Evolutionary conservation across 2,888 invertebrate species (phyloP).

Genomic region (Stenolophus ochropezus): DNA sequence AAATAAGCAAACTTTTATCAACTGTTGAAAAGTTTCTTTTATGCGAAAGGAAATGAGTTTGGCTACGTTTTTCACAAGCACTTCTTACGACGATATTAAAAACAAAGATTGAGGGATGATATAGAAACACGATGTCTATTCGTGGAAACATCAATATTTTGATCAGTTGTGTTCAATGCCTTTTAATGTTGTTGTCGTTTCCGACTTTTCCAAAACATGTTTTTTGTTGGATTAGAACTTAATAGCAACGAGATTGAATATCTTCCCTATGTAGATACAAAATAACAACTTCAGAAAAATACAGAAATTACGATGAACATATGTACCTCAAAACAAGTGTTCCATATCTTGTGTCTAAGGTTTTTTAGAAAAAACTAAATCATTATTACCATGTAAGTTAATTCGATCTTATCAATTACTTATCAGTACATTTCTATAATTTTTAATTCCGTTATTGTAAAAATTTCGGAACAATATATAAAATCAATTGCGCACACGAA

Average conservation of each 20-base stretch:
- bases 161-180: conserved; percentile 11
- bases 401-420: no score
- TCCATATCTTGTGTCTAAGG: neutral
- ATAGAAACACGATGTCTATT: conserved; percentile 18
- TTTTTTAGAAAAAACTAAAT: neutral
- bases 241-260: neutral
- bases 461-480: no score
- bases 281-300: neutral
- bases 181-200: conserved; percentile 7
- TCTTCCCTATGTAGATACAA: neutral
- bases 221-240: neutral
- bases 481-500: no score
- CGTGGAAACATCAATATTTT: conserved; percentile 33
- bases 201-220: conserved; percentile 19
- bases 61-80: conserved; percentile 25
- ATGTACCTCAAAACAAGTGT: neutral
- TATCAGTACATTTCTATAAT: no score
- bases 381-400: no score
- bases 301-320: neutral
- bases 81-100: conserved; percentile 46
- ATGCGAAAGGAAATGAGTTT: conserved; percentile 54
- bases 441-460: no score
- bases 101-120: conserved; percentile 39
- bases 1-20: conserved; percentile 54
- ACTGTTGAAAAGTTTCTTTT: conserved; percentile 51